phyloP scores from a whole-genome alignment of 2,888 invertebrate genomes.

The Stenotaenia linearis region DNA sequence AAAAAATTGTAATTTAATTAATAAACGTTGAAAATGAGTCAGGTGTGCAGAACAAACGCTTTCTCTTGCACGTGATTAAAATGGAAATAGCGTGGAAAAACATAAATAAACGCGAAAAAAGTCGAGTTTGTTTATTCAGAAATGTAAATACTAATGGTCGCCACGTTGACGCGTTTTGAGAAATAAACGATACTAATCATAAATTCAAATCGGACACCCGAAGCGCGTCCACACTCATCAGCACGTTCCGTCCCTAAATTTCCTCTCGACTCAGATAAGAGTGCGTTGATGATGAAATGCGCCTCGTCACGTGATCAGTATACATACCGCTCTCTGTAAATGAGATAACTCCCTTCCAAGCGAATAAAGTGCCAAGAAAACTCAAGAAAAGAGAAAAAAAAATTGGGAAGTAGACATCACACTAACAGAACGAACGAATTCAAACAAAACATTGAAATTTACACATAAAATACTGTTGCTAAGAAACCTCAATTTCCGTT shows the following conservation, averaged over 20 bases:
- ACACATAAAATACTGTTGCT: no score
- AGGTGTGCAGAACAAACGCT: no score
- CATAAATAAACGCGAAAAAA: background rate
- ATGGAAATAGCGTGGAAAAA: background rate
- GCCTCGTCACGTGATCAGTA: slow-evolving; percentile 7
- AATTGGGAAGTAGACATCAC: background rate
- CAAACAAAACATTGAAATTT: no score
- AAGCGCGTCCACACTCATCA: slow-evolving; percentile 3
- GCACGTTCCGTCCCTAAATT: slow-evolving; percentile 7
- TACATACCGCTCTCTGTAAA: background rate
- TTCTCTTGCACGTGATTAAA: background rate
- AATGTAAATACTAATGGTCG: background rate
- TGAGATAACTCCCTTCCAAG: background rate
- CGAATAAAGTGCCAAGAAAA: background rate
- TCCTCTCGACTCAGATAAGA: slow-evolving; percentile 8
- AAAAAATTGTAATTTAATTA: no score
- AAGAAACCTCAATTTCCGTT: no score
- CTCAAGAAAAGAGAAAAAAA: background rate
- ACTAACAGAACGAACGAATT: no score
- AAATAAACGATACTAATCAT: slow-evolving; percentile 21
- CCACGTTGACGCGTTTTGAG: background rate
- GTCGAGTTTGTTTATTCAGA: background rate
- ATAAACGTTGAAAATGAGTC: no score
- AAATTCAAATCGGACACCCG: slow-evolving; percentile 6
- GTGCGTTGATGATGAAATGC: background rate